These are phyloP conservation scores for Terrapene triunguis DNA, from an alignment of 2,113 vertebrate species.

Conservation along the genomic window DNA sequence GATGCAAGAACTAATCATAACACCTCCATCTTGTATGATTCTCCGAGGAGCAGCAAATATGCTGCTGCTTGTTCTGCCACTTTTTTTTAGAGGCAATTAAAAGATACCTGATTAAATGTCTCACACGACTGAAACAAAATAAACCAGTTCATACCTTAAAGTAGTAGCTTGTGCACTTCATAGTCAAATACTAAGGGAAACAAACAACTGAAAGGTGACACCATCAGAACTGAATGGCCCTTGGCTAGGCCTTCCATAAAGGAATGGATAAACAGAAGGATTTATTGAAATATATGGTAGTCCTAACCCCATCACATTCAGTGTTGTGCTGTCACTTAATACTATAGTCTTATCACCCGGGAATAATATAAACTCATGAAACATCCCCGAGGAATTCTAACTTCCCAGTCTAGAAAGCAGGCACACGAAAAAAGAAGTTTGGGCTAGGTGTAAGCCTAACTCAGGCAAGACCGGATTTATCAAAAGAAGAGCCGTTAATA, in stretches of 20 bases:
- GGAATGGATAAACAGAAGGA: not conserved
- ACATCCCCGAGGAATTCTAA: too few relatives aligned
- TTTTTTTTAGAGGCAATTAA: slow-evolving; percentile 35
- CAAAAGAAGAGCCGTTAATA: not conserved
- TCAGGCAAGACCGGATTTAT: not conserved
- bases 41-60: slow-evolving; percentile 22
- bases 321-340: not conserved
- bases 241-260: not conserved
- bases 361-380: too few relatives aligned
- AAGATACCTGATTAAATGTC: slow-evolving; percentile 39
- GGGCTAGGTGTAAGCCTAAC: not conserved
- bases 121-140: slow-evolving; percentile 6
- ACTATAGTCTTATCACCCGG: too few relatives aligned
- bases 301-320: not conserved
- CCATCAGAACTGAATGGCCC: too few relatives aligned
- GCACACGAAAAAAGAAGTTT: too few relatives aligned
- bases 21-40: slow-evolving; percentile 53
- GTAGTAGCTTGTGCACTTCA: not conserved
- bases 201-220: too few relatives aligned
- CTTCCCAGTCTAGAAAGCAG: too few relatives aligned
- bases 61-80: slow-evolving; percentile 6
- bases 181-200: not conserved
- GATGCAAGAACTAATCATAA: slow-evolving; percentile 56
- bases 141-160: not conserved
- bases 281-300: not conserved